Conservation (phyloP, 2,888 invertebrate species). For the Dendrolimus pini region DNA sequence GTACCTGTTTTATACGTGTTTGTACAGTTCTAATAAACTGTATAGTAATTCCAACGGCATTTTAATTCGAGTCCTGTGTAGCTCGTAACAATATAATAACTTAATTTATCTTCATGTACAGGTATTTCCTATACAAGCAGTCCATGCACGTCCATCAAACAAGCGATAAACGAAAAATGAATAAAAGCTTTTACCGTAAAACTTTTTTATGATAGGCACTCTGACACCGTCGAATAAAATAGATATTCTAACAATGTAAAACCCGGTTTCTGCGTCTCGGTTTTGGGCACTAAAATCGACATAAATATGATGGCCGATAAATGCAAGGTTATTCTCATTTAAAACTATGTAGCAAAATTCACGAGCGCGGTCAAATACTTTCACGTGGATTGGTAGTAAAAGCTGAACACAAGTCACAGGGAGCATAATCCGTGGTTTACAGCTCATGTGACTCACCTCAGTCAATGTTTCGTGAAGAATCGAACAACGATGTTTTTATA, state of each 20-base stretch:
- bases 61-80: too few relatives aligned
- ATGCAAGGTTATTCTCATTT: not conserved
- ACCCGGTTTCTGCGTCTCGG: not conserved
- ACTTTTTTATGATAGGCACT: constrained; percentile 28
- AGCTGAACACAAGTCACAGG: too few relatives aligned
- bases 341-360: not conserved
- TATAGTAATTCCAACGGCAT: too few relatives aligned
- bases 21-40: too few relatives aligned
- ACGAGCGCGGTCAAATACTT: too few relatives aligned
- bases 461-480: too few relatives aligned
- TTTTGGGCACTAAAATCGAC: constrained; percentile 1
- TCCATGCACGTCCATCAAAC: constrained; percentile 2
- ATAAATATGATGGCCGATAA: not conserved
- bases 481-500: too few relatives aligned
- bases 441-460: too few relatives aligned
- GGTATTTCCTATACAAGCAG: not conserved
- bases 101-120: not conserved
- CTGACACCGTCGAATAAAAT: constrained; percentile 17
- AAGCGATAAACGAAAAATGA: constrained; percentile 25
- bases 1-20: too few relatives aligned
- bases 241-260: constrained; percentile 2
- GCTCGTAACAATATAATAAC: too few relatives aligned
- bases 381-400: too few relatives aligned
- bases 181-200: constrained; percentile 34
- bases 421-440: too few relatives aligned